These are phyloP conservation scores for Thunnus maccoyii DNA, from an alignment of 2,113 vertebrate species.

Conservation along the genomic window DNA sequence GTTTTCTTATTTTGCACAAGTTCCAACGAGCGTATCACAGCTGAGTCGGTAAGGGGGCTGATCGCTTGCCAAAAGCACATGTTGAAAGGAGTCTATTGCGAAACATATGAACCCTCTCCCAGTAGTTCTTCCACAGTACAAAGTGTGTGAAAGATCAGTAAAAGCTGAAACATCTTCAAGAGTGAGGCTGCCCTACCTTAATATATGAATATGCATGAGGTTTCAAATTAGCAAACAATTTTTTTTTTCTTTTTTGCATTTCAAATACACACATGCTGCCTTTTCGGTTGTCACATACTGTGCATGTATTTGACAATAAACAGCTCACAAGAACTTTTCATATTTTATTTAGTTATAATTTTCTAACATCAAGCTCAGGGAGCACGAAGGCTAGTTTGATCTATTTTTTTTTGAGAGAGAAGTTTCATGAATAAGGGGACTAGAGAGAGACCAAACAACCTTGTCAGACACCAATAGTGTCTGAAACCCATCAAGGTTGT, in stretches of 20 bases:
- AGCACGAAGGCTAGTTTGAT: conserved; percentile 50
- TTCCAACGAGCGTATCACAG: conserved; percentile 44
- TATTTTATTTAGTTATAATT: conserved; percentile 70
- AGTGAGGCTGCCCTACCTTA: conserved; percentile 50
- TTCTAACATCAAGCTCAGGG: conserved; percentile 58
- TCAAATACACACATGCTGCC: conserved; percentile 42
- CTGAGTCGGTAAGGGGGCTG: conserved; percentile 35
- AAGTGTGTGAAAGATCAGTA: conserved; percentile 69
- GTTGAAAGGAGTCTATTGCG: conserved; percentile 57
- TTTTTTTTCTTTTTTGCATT: conserved; percentile 23
- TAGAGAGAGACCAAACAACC: conserved; percentile 63
- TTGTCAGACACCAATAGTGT: conserved; percentile 68
- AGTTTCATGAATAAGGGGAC: conserved; percentile 64
- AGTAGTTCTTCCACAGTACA: conserved; percentile 44
- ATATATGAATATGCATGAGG: conserved; percentile 72
- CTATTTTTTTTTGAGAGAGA: conserved; percentile 37
- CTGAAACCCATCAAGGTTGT: conserved; percentile 73
- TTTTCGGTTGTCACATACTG: conserved; percentile 61
- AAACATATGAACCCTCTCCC: conserved; percentile 64
- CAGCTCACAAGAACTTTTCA: conserved; percentile 50
- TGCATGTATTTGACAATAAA: conserved; percentile 58
- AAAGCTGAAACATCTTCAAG: conserved; percentile 59
- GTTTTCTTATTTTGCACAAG: conserved; percentile 51
- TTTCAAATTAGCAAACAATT: conserved; percentile 61
- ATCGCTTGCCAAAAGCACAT: conserved; percentile 55